phyloP scores from a whole-genome alignment of 2,888 invertebrate species.

The Belgica antarctica region DNA sequence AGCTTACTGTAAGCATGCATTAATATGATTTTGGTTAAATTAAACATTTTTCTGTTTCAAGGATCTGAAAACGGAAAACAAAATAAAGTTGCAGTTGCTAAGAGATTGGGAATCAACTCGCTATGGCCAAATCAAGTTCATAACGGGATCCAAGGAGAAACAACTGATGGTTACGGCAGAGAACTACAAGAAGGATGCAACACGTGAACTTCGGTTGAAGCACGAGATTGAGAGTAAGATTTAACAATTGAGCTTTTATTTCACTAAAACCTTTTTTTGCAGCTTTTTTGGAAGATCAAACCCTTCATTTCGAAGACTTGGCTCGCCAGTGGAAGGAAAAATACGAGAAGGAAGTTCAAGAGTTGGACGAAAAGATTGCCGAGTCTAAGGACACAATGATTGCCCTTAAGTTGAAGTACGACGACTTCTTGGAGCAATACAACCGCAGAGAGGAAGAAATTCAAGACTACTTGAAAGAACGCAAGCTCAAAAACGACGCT shows the following conservation, averaged over 20 bases:
- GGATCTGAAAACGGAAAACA: conserved; percentile 39
- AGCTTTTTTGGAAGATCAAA: conserved; percentile 36
- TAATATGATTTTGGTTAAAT: neutral
- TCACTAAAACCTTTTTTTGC: neutral
- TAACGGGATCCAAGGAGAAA: conserved; percentile 42
- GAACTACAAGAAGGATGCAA: conserved; percentile 39
- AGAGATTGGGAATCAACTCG: conserved; percentile 36
- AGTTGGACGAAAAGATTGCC: conserved; percentile 28
- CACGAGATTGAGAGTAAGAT: conserved; percentile 41
- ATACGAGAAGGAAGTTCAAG: conserved; percentile 39
- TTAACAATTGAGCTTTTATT: neutral
- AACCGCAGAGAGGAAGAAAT: conserved; percentile 29
- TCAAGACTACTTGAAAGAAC: conserved; percentile 36
- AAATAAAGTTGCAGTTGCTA: conserved; percentile 33
- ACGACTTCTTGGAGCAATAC: conserved; percentile 33
- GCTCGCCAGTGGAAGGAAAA: conserved; percentile 37
- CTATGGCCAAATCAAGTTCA: conserved; percentile 39
- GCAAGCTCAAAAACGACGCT: conserved; percentile 34
- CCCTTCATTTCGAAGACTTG: conserved; percentile 31
- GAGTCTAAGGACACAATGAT: conserved; percentile 34
- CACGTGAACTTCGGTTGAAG: conserved; percentile 33
- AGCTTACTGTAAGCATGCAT: conserved; percentile 26
- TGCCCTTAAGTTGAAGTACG: conserved; percentile 30
- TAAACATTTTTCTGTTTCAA: conserved; percentile 11
- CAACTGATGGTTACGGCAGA: conserved; percentile 28